Conservation (phyloP, 2,797 vertebrate species). For the Mastacembelus armatus region DNA sequence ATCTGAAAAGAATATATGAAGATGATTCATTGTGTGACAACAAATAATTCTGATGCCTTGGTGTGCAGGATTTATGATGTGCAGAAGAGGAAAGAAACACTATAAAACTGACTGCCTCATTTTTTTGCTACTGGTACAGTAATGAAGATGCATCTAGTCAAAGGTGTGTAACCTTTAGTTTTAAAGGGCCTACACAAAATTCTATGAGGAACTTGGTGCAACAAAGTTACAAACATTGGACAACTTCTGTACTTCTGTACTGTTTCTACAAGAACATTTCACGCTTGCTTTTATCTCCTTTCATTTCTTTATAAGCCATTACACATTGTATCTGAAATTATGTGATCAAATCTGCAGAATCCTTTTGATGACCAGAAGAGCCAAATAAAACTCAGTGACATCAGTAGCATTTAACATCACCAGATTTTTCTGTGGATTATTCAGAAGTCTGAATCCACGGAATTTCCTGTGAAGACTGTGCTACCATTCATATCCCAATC, state of each 20-base stretch:
- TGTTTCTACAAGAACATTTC: conserved; percentile 9
- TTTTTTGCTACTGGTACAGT: neutral
- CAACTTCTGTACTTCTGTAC: neutral
- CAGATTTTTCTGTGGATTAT: conserved; percentile 27
- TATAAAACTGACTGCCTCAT: too few species aligned
- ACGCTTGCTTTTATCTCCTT: neutral
- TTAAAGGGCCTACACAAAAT: neutral
- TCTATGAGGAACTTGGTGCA: neutral
- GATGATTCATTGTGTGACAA: neutral
- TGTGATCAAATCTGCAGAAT: conserved; percentile 28
- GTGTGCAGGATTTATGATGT: neutral
- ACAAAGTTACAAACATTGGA: conserved; percentile 8
- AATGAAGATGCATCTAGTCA: neutral
- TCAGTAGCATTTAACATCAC: conserved; percentile 42
- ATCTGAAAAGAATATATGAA: conserved; percentile 21
- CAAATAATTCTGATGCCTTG: neutral
- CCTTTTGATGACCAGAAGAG: conserved; percentile 26
- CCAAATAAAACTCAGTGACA: conserved; percentile 45
- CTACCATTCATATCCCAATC: conserved; percentile 78
- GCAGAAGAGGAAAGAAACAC: neutral
- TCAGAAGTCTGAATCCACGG: conserved; percentile 54
- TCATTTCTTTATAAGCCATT: conserved; percentile 11
- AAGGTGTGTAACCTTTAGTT: neutral
- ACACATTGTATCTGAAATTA: conserved; percentile 36
- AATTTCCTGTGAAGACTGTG: conserved; percentile 82